Evolutionary conservation across 2,888 invertebrate species (phyloP).

Genomic region (Sinotaia quadrata): DNA sequence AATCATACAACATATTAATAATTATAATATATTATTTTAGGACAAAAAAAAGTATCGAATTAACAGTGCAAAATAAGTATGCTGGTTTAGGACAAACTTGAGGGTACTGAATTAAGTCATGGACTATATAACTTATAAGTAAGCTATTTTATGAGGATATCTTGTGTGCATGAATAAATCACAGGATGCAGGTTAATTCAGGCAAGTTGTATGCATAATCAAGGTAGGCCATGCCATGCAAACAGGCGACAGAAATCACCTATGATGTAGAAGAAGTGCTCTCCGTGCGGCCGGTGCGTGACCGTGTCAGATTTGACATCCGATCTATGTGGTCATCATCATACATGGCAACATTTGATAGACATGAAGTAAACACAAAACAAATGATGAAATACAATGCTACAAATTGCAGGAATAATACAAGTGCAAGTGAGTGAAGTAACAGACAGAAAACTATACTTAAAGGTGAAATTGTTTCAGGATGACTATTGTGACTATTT

Average conservation of each 20-base stretch:
- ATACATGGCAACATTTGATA: not conserved
- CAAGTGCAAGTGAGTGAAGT: not conserved
- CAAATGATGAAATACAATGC: not conserved
- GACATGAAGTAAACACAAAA: not conserved
- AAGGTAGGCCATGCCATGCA: conserved; percentile 1
- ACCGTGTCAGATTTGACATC: conserved; percentile 35
- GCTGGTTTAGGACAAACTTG: too few species aligned
- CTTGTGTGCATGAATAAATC: not conserved
- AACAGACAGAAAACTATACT: too few species aligned
- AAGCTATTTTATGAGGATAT: not conserved
- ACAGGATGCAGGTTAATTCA: not conserved
- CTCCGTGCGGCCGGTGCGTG: conserved; percentile 23
- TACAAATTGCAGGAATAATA: not conserved
- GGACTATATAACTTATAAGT: not conserved
- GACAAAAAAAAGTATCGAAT: too few species aligned
- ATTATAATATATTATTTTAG: too few species aligned
- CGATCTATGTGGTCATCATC: conserved; percentile 26
- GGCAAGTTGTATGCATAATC: not conserved
- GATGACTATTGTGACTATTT: too few species aligned
- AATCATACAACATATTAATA: too few species aligned
- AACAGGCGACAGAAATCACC: conserved; percentile 6
- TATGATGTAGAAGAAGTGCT: conserved; percentile 11
- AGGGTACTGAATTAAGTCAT: too few species aligned
- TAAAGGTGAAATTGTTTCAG: too few species aligned
- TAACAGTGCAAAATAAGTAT: too few species aligned